These are phyloP conservation scores for Oscheius sp. DNA, from an alignment of 2,888 invertebrate species.

Conservation along the genomic window DNA sequence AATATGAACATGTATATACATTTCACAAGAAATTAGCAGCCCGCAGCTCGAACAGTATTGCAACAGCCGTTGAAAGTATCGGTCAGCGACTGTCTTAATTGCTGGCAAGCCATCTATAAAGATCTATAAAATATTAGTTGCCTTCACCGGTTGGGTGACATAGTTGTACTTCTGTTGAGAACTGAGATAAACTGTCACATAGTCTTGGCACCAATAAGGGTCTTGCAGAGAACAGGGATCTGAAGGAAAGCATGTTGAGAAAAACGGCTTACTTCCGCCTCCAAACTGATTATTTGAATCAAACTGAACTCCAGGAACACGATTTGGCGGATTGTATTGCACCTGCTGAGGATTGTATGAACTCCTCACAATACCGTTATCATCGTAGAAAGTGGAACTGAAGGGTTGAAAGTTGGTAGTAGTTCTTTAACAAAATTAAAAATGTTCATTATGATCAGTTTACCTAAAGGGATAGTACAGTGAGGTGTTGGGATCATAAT, in stretches of 20 bases:
- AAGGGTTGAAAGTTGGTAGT: conserved; percentile 5
- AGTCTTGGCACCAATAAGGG: conserved; percentile 54
- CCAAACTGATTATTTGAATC: too few relatives aligned
- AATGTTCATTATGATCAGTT: conserved; percentile 12
- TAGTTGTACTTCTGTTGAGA: conserved; percentile 36
- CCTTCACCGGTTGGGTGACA: conserved; percentile 28
- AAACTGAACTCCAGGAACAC: too few relatives aligned
- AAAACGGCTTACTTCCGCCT: not conserved
- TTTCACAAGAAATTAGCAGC: conserved; percentile 36
- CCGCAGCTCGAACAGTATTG: conserved; percentile 48
- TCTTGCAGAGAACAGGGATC: conserved; percentile 40
- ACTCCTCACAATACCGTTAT: conserved; percentile 3
- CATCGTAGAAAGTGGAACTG: conserved; percentile 18
- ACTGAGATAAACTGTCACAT: conserved; percentile 43
- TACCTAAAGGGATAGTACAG: conserved; percentile 55
- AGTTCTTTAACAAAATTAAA: conserved; percentile 3
- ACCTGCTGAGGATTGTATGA: not conserved
- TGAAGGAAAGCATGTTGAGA: not conserved
- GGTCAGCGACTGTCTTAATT: conserved; percentile 42
- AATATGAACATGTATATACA: conserved; percentile 4
- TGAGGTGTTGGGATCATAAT: conserved; percentile 21
- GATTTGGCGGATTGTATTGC: too few relatives aligned
- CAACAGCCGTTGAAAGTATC: conserved; percentile 54
- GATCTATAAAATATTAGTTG: not conserved
- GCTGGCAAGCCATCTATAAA: conserved; percentile 40